phyloP scores from a whole-genome alignment of 2,888 invertebrate genomes.

The Eueremaeus valkanovi region DNA sequence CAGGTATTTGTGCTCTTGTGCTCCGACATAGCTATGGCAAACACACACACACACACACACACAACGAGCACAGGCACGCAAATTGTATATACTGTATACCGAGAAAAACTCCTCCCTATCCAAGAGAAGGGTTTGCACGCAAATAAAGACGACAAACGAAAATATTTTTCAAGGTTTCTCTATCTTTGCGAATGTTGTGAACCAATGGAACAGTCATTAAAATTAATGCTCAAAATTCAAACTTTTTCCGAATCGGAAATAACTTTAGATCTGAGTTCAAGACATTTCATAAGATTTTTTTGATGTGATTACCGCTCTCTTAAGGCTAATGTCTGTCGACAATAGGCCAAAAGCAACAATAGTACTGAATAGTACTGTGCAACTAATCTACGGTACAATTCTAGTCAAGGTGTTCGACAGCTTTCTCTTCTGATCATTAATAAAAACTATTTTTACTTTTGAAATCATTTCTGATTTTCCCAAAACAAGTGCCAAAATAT shows the following conservation, averaged over 20 bases:
- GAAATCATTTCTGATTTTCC: too few species aligned
- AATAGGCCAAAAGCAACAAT: too few species aligned
- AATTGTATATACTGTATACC: constrained; percentile 31
- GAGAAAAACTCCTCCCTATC: constrained; percentile 30
- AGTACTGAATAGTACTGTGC: too few species aligned
- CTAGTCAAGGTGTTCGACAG: too few species aligned
- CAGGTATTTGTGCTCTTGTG: constrained; percentile 16
- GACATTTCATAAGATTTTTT: neutral
- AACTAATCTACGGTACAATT: too few species aligned
- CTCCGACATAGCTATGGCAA: neutral
- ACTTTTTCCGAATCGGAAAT: constrained; percentile 27
- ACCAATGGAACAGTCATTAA: neutral
- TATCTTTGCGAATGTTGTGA: neutral
- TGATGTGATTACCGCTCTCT: neutral
- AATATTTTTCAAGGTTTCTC: constrained; percentile 33
- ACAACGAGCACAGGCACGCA: constrained; percentile 12
- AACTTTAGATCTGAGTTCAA: neutral
- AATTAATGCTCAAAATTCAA: constrained; percentile 6
- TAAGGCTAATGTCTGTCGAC: too few species aligned
- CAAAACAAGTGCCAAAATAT: too few species aligned
- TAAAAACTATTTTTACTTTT: too few species aligned
- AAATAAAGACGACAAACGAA: constrained; percentile 32
- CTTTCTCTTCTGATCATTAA: too few species aligned
- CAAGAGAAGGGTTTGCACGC: constrained; percentile 33
- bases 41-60: neutral